Percentiles rank a stretch among this genome's conserved stretches.
phyloP scores from a whole-genome alignment of 2,113 vertebrate genomes.

The Pithys albifrons region DNA sequence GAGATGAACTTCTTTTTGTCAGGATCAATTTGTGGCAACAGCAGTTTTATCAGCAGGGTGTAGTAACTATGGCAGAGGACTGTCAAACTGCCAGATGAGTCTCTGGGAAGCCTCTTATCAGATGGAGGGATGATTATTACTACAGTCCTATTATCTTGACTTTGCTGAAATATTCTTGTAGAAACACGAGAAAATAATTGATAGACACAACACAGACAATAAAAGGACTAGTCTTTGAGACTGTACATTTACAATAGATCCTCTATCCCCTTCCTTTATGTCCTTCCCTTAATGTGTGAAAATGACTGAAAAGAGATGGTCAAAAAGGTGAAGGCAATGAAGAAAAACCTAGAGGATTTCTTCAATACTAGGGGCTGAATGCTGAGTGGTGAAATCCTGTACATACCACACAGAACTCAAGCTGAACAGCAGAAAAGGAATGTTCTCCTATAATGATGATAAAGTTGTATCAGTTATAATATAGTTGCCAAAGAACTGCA shows the following conservation, averaged over 20 bases:
- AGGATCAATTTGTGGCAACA: constrained; percentile 35
- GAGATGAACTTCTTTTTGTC: constrained; percentile 12
- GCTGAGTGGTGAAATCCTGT: neutral
- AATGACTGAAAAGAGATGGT: neutral
- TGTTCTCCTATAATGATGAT: neutral
- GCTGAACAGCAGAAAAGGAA: neutral
- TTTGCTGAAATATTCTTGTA: constrained; percentile 12
- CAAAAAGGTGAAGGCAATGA: neutral
- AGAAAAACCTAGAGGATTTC: neutral
- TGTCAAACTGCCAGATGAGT: constrained; percentile 38
- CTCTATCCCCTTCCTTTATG: neutral
- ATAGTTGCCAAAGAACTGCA: neutral
- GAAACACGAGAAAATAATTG: neutral
- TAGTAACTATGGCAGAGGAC: constrained; percentile 11
- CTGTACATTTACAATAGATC: neutral
- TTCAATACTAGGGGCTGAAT: neutral
- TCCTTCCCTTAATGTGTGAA: neutral
- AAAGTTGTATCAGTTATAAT: neutral
- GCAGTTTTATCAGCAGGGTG: constrained; percentile 53
- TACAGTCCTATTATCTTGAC: neutral
- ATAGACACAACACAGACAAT: neutral
- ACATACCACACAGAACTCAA: neutral
- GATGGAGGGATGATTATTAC: neutral
- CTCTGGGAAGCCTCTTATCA: constrained; percentile 28
- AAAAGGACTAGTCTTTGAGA: neutral